Conservation (phyloP, 2,888 invertebrate genomes). For the Galerucella calmariensis region DNA sequence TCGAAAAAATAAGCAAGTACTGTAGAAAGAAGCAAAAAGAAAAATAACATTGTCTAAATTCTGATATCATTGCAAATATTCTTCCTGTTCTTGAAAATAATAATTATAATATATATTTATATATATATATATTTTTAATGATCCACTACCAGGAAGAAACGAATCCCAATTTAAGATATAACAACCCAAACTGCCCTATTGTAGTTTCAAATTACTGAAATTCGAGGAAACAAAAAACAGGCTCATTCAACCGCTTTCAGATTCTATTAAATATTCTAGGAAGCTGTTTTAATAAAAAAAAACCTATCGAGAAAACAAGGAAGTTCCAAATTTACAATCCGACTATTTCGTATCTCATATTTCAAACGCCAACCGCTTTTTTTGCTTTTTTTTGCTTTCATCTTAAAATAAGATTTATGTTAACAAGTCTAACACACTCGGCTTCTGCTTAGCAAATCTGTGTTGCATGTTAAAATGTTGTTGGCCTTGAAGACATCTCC, state of each 20-base stretch:
- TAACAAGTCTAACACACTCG: conserved; percentile 28
- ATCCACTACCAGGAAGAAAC: conserved; percentile 7
- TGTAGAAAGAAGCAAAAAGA: too few relatives aligned
- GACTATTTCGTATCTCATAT: conserved; percentile 9
- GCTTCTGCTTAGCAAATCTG: conserved; percentile 30
- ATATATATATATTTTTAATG: too few relatives aligned
- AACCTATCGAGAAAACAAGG: conserved; percentile 14
- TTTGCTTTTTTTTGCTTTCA: conserved; percentile 18
- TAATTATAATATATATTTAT: too few relatives aligned
- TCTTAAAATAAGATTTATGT: conserved; percentile 16
- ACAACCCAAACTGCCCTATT: background rate
- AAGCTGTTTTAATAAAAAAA: background rate
- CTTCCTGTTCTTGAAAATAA: too few relatives aligned
- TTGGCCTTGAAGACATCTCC: conserved; percentile 47
- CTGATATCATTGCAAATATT: too few relatives aligned
- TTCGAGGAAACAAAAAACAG: background rate
- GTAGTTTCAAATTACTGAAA: background rate
- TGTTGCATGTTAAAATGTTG: conserved; percentile 47
- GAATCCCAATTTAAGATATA: background rate
- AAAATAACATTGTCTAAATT: too few relatives aligned
- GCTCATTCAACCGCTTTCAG: background rate
- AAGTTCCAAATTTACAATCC: conserved; percentile 23
- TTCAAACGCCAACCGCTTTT: conserved; percentile 21
- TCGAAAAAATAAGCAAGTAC: too few relatives aligned
- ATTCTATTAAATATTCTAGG: background rate